Percentiles rank a stretch among this genome's conserved stretches.
These are phyloP conservation scores for Polietes domitor DNA, from an alignment of 2,888 invertebrate genomes.

Conservation along the genomic window DNA sequence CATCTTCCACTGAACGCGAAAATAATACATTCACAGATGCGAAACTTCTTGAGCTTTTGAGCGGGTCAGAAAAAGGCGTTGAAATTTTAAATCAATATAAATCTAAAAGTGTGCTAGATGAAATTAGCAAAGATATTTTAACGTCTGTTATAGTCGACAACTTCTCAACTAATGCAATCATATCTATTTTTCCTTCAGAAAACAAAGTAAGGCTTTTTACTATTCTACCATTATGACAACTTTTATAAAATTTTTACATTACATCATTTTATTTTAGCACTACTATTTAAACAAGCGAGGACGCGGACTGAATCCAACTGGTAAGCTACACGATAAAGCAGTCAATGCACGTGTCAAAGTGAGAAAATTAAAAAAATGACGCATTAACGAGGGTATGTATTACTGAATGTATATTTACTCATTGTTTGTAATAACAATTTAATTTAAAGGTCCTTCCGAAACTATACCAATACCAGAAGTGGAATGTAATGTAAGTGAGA, in stretches of 20 bases:
- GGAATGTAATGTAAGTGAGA: too few species aligned
- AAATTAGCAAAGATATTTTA: conserved; percentile 22
- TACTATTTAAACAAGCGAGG: conserved; percentile 52
- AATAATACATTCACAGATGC: background rate
- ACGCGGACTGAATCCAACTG: conserved; percentile 45
- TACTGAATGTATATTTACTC: conserved; percentile 8
- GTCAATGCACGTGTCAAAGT: too few species aligned
- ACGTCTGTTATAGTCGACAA: conserved; percentile 50
- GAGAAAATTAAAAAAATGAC: too few species aligned
- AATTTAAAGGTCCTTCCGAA: conserved; percentile 31
- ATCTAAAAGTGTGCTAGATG: conserved; percentile 24
- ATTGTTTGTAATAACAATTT: background rate
- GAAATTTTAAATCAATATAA: conserved; percentile 26
- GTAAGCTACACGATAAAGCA: conserved; percentile 18
- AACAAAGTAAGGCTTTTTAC: too few species aligned
- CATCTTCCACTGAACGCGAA: conserved; percentile 13
- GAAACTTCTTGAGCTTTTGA: conserved; percentile 35
- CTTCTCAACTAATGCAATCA: conserved; percentile 32
- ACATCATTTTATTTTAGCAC: conserved; percentile 26
- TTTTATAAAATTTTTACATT: background rate
- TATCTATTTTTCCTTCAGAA: too few species aligned
- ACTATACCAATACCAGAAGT: background rate
- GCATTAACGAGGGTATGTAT: too few species aligned
- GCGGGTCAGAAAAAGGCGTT: conserved; percentile 35
- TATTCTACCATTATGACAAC: conserved; percentile 4